Conservation (phyloP, 2,888 invertebrate species). For the Strigamia crassipes region DNA sequence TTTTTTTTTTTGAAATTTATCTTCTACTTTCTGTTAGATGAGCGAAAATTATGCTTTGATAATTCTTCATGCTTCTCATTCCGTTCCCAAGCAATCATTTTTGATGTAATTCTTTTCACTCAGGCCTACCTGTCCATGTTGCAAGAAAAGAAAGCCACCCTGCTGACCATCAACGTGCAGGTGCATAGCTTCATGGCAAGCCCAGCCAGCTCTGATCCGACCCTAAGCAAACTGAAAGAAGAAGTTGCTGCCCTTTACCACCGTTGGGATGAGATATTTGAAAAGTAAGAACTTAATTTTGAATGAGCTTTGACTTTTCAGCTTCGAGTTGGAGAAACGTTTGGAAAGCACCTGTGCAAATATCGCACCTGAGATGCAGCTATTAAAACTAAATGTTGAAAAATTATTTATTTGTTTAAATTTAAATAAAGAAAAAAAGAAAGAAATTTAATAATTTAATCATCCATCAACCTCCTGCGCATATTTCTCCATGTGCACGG, state of each 20-base stretch:
- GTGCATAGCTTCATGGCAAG: constrained; percentile 65
- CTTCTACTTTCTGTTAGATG: neutral
- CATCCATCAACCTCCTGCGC: neutral
- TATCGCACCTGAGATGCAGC: neutral
- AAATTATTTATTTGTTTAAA: no score
- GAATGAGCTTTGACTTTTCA: neutral
- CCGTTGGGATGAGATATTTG: constrained; percentile 72
- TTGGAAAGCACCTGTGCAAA: neutral
- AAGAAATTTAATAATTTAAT: neutral
- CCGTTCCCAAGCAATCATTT: constrained; percentile 33
- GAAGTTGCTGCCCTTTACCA: constrained; percentile 71
- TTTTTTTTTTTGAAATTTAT: neutral
- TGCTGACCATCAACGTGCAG: constrained; percentile 68
- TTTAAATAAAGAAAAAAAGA: neutral
- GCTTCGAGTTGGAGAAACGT: neutral
- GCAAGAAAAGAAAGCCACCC: constrained; percentile 63
- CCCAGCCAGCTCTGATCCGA: constrained; percentile 63
- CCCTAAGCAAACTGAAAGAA: constrained; percentile 64
- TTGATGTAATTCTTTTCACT: constrained; percentile 57
- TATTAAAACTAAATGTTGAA: neutral
- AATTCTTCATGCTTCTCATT: constrained; percentile 34
- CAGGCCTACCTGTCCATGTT: constrained; percentile 69
- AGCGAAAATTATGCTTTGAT: constrained; percentile 41
- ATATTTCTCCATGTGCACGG: neutral
- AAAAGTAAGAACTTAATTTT: constrained; percentile 64